Evolutionary conservation across 2,113 vertebrate genomes (phyloP).

Genomic region (Corvus cornix): DNA sequence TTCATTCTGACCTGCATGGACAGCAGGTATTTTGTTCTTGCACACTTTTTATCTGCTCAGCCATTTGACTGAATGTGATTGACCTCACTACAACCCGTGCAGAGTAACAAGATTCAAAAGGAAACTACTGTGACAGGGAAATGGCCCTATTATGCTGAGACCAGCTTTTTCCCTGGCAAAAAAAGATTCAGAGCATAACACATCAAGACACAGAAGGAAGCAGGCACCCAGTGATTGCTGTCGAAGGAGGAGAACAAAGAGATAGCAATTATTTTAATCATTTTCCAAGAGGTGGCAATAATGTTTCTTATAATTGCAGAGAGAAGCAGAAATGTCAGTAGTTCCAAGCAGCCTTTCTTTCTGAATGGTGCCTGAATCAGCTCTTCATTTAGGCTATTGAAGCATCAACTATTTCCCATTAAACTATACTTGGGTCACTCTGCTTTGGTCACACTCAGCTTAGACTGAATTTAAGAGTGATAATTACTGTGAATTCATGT

Average conservation of each 20-base stretch:
- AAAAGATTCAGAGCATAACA: conserved; percentile 54
- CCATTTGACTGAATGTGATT: conserved; percentile 70
- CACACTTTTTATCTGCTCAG: conserved; percentile 56
- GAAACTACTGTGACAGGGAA: conserved; percentile 72
- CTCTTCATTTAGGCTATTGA: conserved; percentile 52
- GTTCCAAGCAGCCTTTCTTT: conserved; percentile 50
- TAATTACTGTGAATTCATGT: neutral
- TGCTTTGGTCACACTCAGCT: neutral
- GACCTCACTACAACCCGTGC: conserved; percentile 62
- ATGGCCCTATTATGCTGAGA: conserved; percentile 73
- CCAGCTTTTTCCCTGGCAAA: conserved; percentile 63
- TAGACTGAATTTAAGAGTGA: neutral
- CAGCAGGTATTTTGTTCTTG: conserved; percentile 28
- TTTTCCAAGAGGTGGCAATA: conserved; percentile 46
- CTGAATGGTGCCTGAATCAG: conserved; percentile 63
- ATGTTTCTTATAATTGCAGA: conserved; percentile 62
- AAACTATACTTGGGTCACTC: neutral
- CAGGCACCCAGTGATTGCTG: conserved; percentile 26
- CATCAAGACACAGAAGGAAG: conserved; percentile 52
- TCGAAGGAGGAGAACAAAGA: conserved; percentile 67
- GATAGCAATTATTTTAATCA: conserved; percentile 72
- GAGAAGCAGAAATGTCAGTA: conserved; percentile 68
- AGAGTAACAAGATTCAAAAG: conserved; percentile 72
- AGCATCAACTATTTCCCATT: conserved; percentile 60
- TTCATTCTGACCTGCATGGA: neutral